Conservation (phyloP, 2,888 invertebrate species). For the Epistrophe eligans region DNA sequence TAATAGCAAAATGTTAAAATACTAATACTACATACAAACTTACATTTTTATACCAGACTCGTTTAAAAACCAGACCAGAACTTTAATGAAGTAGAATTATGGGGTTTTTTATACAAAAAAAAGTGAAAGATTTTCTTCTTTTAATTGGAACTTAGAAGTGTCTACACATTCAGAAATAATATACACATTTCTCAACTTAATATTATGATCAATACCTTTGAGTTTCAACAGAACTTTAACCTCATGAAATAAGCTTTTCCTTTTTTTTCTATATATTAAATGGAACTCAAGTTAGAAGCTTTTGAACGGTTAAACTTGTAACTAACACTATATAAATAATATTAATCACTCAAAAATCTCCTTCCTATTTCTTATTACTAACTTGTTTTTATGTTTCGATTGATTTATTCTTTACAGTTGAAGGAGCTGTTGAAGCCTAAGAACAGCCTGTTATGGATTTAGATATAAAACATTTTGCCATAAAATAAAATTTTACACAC, state of each 20-base stretch:
- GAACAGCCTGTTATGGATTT: constrained; percentile 78
- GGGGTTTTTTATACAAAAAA: no score
- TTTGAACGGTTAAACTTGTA: constrained; percentile 11
- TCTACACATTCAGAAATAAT: no score
- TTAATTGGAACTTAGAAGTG: no score
- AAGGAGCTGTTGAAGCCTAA: constrained; percentile 83
- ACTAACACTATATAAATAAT: constrained; percentile 16
- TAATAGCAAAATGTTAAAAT: no score
- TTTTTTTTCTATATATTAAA: not conserved
- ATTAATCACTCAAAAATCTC: constrained; percentile 40
- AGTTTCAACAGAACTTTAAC: constrained; percentile 24
- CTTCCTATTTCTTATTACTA: constrained; percentile 79
- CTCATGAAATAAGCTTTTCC: constrained; percentile 11
- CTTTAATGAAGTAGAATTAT: no score
- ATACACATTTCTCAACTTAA: no score
- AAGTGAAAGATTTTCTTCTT: no score
- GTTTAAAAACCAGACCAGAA: no score
- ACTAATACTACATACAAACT: no score
- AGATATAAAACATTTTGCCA: constrained; percentile 54
- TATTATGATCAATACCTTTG: no score
- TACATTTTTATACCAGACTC: no score
- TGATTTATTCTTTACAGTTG: constrained; percentile 84
- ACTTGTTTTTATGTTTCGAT: constrained; percentile 81
- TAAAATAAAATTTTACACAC: constrained; percentile 38
- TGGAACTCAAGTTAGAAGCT: constrained; percentile 35